These are phyloP conservation scores for Tonatia bakeri DNA, from an alignment of 2,113 vertebrate species.

Conservation along the genomic window DNA sequence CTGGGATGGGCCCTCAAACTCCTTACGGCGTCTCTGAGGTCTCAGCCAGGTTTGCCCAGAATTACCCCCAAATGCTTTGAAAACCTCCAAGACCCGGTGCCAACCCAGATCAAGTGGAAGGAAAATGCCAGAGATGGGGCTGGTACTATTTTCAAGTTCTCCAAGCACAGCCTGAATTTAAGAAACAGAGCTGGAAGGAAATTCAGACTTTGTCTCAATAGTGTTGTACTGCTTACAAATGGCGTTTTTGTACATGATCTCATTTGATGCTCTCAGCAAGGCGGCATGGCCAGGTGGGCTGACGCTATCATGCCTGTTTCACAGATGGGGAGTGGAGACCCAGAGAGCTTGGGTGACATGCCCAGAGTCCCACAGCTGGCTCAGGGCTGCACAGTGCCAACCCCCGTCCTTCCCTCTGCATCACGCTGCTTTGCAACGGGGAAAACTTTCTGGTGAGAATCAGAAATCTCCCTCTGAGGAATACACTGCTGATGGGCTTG, in stretches of 20 bases:
- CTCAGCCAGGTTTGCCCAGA: neutral
- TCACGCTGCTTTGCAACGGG: neutral
- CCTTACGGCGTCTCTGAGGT: fast-evolving
- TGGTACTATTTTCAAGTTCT: neutral
- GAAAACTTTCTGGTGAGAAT: neutral
- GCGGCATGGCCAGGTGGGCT: neutral
- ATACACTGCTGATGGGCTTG: neutral
- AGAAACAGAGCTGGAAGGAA: neutral
- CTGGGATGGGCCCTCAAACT: fast-evolving
- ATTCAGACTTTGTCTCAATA: neutral
- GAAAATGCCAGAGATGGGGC: neutral
- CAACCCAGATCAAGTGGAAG: neutral
- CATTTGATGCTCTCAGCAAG: neutral
- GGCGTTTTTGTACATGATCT: fast-evolving
- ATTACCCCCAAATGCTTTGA: neutral
- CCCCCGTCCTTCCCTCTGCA: fast-evolving
- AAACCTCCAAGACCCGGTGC: neutral
- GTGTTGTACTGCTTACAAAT: fast-evolving
- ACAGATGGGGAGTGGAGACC: neutral
- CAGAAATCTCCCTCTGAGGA: neutral
- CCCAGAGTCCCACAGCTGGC: neutral
- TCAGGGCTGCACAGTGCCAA: neutral
- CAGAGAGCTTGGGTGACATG: fast-evolving
- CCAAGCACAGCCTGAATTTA: neutral
- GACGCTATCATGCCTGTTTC: fast-evolving